These are phyloP conservation scores for Bombus impatiens DNA, from an alignment of 1,140 invertebrate genomes.

Conservation along the genomic window DNA sequence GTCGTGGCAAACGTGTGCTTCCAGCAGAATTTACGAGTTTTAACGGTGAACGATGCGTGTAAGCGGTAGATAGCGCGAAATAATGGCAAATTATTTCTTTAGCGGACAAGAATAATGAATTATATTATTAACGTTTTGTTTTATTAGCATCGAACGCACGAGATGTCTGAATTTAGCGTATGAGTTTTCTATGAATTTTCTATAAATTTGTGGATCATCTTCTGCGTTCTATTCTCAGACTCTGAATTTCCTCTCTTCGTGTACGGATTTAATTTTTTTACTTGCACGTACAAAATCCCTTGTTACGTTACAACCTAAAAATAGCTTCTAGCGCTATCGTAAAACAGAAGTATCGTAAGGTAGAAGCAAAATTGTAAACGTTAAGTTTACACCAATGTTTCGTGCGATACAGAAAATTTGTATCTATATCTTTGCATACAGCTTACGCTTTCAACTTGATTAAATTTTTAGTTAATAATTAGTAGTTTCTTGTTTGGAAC, in stretches of 20 bases:
- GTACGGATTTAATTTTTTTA: too few species aligned
- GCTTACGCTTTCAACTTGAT: not conserved
- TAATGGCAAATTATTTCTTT: not conserved
- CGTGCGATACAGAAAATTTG: too few species aligned
- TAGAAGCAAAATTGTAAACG: not conserved
- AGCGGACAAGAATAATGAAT: not conserved
- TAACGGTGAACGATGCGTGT: not conserved
- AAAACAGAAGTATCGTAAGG: not conserved
- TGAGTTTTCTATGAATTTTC: not conserved
- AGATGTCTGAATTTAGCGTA: too few species aligned
- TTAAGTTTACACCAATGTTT: too few species aligned
- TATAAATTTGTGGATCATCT: too few species aligned
- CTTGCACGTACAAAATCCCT: too few species aligned
- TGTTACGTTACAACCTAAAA: not conserved
- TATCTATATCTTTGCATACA: too few species aligned
- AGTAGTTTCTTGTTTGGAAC: too few species aligned
- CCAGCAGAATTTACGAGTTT: not conserved
- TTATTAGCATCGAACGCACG: too few species aligned
- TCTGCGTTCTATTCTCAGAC: too few species aligned
- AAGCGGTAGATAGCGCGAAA: not conserved
- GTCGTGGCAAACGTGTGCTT: not conserved
- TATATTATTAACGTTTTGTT: too few species aligned
- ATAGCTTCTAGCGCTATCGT: not conserved
- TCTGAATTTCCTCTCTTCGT: too few species aligned
- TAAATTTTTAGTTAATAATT: not conserved